Evolutionary conservation across 2,888 invertebrate species (phyloP).

Genomic region (Tenthredo mesomela): DNA sequence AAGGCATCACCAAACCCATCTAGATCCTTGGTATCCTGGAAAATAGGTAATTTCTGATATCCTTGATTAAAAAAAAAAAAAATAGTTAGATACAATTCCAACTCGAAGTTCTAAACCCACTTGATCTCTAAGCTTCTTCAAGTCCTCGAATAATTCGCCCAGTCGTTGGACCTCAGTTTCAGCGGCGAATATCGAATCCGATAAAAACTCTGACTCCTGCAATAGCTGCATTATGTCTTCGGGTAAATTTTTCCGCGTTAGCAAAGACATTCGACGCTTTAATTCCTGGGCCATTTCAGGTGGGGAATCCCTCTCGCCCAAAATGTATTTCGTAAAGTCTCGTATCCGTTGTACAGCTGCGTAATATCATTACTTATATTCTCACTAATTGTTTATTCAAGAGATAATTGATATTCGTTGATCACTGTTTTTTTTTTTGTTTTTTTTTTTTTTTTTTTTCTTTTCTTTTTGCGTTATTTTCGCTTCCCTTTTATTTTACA

Average conservation of each 20-base stretch:
- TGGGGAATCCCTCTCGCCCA: conserved; percentile 59
- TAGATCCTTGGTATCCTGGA: conserved; percentile 6
- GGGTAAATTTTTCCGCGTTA: conserved; percentile 53
- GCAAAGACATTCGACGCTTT: conserved; percentile 27
- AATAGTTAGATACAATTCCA: no score
- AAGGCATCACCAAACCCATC: conserved; percentile 60
- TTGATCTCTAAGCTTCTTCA: conserved; percentile 56
- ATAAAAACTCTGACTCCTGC: conserved; percentile 63
- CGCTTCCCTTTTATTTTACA: background rate
- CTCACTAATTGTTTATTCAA: conserved; percentile 32
- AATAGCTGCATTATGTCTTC: conserved; percentile 62
- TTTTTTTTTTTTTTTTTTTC: background rate
- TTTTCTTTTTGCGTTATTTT: background rate
- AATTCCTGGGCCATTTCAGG: conserved; percentile 63
- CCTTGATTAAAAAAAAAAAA: conserved; percentile 53
- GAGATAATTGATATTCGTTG: conserved; percentile 12
- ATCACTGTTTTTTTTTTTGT: background rate
- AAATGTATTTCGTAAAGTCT: conserved; percentile 62
- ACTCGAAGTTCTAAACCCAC: conserved; percentile 46
- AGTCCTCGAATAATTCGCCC: conserved; percentile 54
- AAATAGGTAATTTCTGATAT: conserved; percentile 32
- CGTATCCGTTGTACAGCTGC: conserved; percentile 65
- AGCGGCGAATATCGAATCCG: conserved; percentile 65
- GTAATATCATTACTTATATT: background rate
- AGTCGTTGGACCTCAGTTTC: conserved; percentile 68